Evolutionary conservation across 2,113 vertebrate species (phyloP).

Genomic region (Sus scrofa): DNA sequence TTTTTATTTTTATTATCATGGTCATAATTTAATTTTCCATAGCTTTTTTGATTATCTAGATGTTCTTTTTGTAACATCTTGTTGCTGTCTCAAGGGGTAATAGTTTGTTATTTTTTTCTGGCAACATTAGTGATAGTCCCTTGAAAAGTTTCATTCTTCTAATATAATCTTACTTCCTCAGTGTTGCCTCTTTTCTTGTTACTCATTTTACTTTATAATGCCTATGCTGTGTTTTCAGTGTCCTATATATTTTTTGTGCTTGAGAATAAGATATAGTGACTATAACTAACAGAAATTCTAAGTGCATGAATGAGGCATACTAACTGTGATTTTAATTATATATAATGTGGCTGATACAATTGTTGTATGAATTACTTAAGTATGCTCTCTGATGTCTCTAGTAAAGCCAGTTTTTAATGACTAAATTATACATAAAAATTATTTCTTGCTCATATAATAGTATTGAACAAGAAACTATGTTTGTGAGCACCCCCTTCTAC

Average conservation of each 20-base stretch:
- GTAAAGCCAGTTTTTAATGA: not conserved
- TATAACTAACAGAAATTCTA: not conserved
- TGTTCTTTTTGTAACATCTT: not conserved
- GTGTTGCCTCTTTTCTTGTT: not conserved
- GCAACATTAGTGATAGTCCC: not conserved
- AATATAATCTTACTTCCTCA: not conserved
- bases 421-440: not conserved
- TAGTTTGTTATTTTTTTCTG: not conserved
- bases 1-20: not conserved
- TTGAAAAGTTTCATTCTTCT: not conserved
- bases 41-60: not conserved
- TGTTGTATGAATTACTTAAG: not conserved
- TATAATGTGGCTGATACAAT: not conserved
- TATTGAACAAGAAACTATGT: not conserved
- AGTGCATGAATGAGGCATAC: not conserved
- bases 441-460: not conserved
- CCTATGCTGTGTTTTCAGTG: not conserved
- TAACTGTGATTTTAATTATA: not conserved
- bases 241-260: not conserved
- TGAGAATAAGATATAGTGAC: not conserved
- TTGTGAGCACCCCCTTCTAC: not conserved
- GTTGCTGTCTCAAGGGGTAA: not conserved
- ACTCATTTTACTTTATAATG: not conserved
- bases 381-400: not conserved
- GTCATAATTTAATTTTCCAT: slow-evolving; percentile 1